These are phyloP conservation scores for Crenuchus spilurus DNA, from an alignment of 2,797 vertebrate genomes.

Conservation along the genomic window DNA sequence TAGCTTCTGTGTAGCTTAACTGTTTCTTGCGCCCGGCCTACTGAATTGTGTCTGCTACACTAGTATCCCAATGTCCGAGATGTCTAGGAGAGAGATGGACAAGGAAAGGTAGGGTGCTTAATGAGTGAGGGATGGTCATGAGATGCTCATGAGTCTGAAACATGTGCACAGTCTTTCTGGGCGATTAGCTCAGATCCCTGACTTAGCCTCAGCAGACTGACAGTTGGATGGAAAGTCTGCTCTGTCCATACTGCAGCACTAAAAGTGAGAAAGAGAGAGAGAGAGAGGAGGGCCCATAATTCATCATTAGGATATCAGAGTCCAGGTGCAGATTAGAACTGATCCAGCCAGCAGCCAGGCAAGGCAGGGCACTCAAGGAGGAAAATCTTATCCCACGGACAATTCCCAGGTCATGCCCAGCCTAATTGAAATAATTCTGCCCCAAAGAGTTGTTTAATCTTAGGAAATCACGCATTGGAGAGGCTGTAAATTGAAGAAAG, in stretches of 20 bases:
- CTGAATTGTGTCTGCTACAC: not conserved
- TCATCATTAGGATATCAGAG: conserved; percentile 98
- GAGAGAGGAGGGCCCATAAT: conserved; percentile 87
- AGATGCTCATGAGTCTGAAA: conserved; percentile 55
- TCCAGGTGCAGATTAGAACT: conserved; percentile 97
- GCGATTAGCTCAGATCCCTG: conserved; percentile 87
- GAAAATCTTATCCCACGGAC: conserved; percentile 94
- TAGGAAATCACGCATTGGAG: conserved; percentile 89
- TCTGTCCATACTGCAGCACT: conserved; percentile 80
- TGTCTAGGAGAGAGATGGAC: not conserved
- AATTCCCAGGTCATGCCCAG: conserved; percentile 90
- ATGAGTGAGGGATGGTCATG: conserved; percentile 47
- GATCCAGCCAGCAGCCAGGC: conserved; percentile 91
- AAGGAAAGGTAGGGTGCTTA: conserved; percentile 15
- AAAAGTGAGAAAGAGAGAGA: conserved; percentile 60
- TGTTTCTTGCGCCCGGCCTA: conserved; percentile 7
- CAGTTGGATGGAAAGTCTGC: conserved; percentile 85
- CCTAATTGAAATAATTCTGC: conserved; percentile 97
- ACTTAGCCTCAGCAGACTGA: conserved; percentile 78
- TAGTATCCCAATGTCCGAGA: not conserved
- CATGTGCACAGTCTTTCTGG: conserved; percentile 78
- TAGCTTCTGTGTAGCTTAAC: too few relatives aligned
- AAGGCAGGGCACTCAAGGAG: conserved; percentile 85
- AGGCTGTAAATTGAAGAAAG: conserved; percentile 85
- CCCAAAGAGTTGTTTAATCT: conserved; percentile 94